Evolutionary conservation across 2,888 invertebrate genomes (phyloP).

Genomic region (Cactoblastis cactorum): DNA sequence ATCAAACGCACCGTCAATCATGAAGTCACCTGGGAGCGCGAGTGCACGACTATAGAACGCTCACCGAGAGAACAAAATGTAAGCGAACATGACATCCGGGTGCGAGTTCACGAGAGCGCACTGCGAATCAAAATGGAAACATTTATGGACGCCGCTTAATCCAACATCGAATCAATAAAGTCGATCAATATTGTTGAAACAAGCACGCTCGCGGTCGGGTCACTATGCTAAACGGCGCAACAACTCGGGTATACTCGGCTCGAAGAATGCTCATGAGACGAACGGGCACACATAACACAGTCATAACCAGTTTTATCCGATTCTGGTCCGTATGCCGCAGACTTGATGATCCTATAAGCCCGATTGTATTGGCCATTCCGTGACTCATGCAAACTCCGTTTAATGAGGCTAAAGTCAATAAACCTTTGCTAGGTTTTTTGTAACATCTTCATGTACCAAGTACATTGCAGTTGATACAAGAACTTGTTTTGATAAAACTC

Average conservation of each 20-base stretch:
- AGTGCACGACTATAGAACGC: slow-evolving; percentile 54
- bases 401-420: slow-evolving; percentile 50
- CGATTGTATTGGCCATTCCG: slow-evolving; percentile 30
- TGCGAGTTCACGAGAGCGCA: slow-evolving; percentile 65
- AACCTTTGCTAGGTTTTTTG: slow-evolving; percentile 38
- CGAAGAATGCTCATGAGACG: slow-evolving; percentile 35
- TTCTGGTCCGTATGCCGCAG: slow-evolving; percentile 36
- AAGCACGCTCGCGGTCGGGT: slow-evolving; percentile 59
- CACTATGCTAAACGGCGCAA: slow-evolving; percentile 63
- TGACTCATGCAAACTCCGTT: slow-evolving; percentile 52
- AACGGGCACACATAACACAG: slow-evolving; percentile 31
- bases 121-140: slow-evolving; percentile 65
- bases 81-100: slow-evolving; percentile 72
- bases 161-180: slow-evolving; percentile 66
- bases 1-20: slow-evolving; percentile 46
- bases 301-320: slow-evolving; percentile 36
- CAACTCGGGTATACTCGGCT: slow-evolving; percentile 44
- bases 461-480: slow-evolving; percentile 10
- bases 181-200: slow-evolving; percentile 39
- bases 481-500: slow-evolving; percentile 10
- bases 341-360: slow-evolving; percentile 36
- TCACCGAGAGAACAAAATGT: slow-evolving; percentile 58
- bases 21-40: slow-evolving; percentile 38
- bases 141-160: slow-evolving; percentile 64
- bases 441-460: slow-evolving; percentile 13